Evolutionary conservation across 2,888 invertebrate genomes (phyloP).

Genomic region (Eumerus sabulonum): DNA sequence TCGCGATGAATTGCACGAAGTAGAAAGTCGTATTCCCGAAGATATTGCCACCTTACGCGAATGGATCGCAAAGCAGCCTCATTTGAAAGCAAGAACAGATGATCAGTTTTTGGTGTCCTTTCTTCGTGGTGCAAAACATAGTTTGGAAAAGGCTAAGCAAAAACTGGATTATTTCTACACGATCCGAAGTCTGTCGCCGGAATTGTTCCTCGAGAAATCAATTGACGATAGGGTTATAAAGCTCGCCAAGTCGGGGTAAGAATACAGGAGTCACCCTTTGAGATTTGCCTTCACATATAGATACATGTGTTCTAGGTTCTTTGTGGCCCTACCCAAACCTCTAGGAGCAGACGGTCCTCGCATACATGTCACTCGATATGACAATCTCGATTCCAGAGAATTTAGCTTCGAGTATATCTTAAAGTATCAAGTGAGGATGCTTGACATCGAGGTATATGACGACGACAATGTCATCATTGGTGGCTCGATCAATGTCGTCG

Average conservation of each 20-base stretch:
- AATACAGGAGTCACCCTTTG: background rate
- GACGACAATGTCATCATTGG: conserved; percentile 80
- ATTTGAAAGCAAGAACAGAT: conserved; percentile 75
- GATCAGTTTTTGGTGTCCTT: conserved; percentile 80
- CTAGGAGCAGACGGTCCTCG: conserved; percentile 77
- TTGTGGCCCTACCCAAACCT: conserved; percentile 70
- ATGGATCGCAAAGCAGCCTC: conserved; percentile 80
- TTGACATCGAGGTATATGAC: conserved; percentile 81
- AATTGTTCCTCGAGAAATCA: conserved; percentile 79
- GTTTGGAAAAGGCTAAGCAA: conserved; percentile 80
- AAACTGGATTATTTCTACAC: conserved; percentile 82
- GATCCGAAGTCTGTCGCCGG: conserved; percentile 80
- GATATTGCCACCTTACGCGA: conserved; percentile 77
- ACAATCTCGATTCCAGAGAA: conserved; percentile 76
- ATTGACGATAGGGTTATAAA: conserved; percentile 71
- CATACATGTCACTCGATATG: conserved; percentile 79
- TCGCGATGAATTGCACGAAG: conserved; percentile 79
- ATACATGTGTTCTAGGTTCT: conserved; percentile 66
- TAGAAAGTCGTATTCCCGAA: conserved; percentile 74
- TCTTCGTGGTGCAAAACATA: conserved; percentile 80
- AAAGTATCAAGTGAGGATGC: conserved; percentile 80
- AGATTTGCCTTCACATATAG: background rate
- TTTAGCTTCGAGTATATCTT: conserved; percentile 79
- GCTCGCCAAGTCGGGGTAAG: conserved; percentile 77
- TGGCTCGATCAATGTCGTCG: conserved; percentile 80